phyloP scores from a whole-genome alignment of 1,140 invertebrate species.

The Orius insidiosus region DNA sequence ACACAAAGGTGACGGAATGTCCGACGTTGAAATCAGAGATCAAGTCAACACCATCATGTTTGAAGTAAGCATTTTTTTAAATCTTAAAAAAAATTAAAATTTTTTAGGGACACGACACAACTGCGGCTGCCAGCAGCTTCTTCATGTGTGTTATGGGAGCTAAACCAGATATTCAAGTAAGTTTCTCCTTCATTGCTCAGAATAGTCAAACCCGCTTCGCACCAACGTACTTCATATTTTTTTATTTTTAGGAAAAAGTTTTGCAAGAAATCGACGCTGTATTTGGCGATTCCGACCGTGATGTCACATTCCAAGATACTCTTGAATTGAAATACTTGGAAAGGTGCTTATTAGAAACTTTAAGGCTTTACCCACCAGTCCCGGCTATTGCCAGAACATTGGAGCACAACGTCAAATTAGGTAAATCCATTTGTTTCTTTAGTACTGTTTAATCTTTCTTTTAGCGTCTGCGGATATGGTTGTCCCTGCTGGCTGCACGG shows the following conservation, averaged over 20 bases:
- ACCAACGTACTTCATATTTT: conserved; percentile 6
- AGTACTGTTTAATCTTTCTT: too few species aligned
- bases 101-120: conserved; percentile 72
- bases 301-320: conserved; percentile 55
- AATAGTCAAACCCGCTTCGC: background rate
- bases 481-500: conserved; percentile 46
- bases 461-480: conserved; percentile 25
- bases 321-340: conserved; percentile 71
- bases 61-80: conserved; percentile 40
- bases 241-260: conserved; percentile 39
- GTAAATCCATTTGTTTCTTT: conserved; percentile 25
- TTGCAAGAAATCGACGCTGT: conserved; percentile 67
- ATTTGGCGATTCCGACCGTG: conserved; percentile 58
- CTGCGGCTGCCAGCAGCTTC: conserved; percentile 68
- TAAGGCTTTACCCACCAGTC: conserved; percentile 71
- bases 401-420: conserved; percentile 46
- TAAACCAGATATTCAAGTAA: conserved; percentile 41
- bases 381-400: conserved; percentile 57
- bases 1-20: conserved; percentile 57
- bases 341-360: conserved; percentile 62
- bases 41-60: conserved; percentile 91
- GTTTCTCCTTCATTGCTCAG: conserved; percentile 29
- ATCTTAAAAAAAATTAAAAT: background rate
- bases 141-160: conserved; percentile 64
- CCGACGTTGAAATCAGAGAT: conserved; percentile 73